Evolutionary conservation across 2,888 invertebrate genomes (phyloP), one percentile per base, ranked within the genome.

Genomic region (Temnothorax ravouxi): DNA sequence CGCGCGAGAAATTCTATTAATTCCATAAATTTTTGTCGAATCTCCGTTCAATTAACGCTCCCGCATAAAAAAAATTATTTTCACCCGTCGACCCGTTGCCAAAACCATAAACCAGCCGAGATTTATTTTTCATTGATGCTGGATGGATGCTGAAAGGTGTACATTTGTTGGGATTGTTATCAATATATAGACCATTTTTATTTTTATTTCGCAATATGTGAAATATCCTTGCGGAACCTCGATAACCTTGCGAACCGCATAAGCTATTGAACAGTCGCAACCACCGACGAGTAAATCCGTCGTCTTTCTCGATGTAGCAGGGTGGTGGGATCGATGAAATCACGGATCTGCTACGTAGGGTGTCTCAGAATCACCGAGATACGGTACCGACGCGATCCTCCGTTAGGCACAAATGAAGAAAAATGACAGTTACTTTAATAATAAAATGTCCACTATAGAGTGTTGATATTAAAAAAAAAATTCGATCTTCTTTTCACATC

Each of bases 261-360:
- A 59, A 80, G 71, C 71, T 59, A 80, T 80, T 50, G 59, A 71
- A 80, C 29, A 59, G 47, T 71, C 44, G 77, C 25, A 76, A 41
- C 44, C 25, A 21, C 34, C 54, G 66, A 54, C 41, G 66, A 67
- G 56, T 4, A 69, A 71, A 69, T 80, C 34, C 71, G 47, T 38
- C 47, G 44, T 67, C 38, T 71, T 59, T 47, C 59, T 6, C 29
- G 44, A 11, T 11, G 67, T 56, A 34, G 15, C 56, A 41, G 18
- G 21, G 41, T 62, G 52, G 34, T 50, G 41, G 18, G 18, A 11
- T 3, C 67, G 34, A 44, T 34, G 34, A 69, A 79, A 69, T 79
- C 56, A 54, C 25, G 34, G 52, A 66, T 77, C 25, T 77, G 38
- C 44, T 69, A 69, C 47, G 54, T n/a, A 34, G 44, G 56, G 41